Conservation (phyloP, 2,113 vertebrate species). For the Chionis minor region DNA sequence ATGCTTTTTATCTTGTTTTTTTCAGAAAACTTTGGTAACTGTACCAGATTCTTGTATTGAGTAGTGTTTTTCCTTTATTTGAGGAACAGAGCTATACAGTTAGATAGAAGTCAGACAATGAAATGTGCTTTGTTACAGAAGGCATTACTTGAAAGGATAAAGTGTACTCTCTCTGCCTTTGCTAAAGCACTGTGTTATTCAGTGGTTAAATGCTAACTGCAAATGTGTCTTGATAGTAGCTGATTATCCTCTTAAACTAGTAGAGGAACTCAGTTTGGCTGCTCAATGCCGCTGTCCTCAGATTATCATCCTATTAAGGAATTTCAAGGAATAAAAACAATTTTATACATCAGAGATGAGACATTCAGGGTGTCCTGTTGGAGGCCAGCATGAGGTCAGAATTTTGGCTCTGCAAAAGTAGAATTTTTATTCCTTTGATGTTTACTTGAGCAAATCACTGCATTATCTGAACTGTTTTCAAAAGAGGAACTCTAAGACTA, state of each 20-base stretch:
- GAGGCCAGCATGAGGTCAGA: neutral
- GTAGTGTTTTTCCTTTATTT: neutral
- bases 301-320: neutral
- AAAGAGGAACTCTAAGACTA: neutral
- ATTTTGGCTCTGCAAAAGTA: conserved; percentile 29
- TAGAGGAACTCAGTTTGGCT: neutral
- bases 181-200: neutral
- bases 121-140: neutral
- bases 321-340: conserved; percentile 29
- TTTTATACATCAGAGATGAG: conserved; percentile 11
- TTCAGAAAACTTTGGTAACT: neutral
- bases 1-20: neutral
- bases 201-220: neutral
- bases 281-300: neutral
- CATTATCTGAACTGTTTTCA: conserved; percentile 35
- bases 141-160: neutral
- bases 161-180: neutral
- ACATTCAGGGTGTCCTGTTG: neutral
- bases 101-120: neutral
- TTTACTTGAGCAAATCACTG: neutral
- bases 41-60: neutral
- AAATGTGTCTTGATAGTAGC: neutral
- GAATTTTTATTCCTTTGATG: conserved; percentile 33
- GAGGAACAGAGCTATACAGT: neutral
- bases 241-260: neutral